Evolutionary conservation across 2,888 invertebrate genomes (phyloP), one percentile per base, ranked within the genome.

Genomic region (Mantis religiosa): DNA sequence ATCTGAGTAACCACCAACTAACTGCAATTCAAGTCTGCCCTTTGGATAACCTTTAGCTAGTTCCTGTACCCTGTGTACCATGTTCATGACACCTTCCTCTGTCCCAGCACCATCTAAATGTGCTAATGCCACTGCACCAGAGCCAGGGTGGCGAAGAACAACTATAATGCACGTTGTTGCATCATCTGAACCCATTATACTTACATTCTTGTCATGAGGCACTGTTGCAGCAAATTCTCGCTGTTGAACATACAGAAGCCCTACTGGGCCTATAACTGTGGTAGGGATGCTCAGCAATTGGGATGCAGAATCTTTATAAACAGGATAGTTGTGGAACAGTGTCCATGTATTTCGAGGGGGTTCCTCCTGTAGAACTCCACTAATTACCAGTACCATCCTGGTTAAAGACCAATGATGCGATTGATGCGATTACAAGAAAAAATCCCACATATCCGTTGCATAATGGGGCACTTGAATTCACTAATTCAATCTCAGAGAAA

Each of bases 81-180:
- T 97, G 83, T 96, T 95, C 89, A 96, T 94, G 1, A 97, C 96
- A 28, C 97, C 97, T 92, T 97, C 97, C 91, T 97, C 97, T 1
- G 97, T 96, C 84, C 97, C 97, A 41, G 96, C 96, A 2, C 98
- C 98, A 93, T 97, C 98, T 88, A 97, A 93, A 93, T 98, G 98
- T 15, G 97, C 97, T 91, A 98, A 92, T 28, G 97, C 97, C 54
- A 97, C 97, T 14, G 98, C 98, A 84, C 98, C 98, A 28, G 98
- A 98, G 88, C 98, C 98, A 93, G 98, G 97, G 95, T 99, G 98
- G 93, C 98, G 95, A 89, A 99, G 95, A 91, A 98, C 96, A 91
- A 97, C 97, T 93, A 98, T 97, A 93, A 98, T 97, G 94, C 98
- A 98, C 91, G 98, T 98, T 91, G 98, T 98, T 92, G 97, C 97